phyloP scores from a whole-genome alignment of 2,888 invertebrate species.

The Gymnocheta viridis region DNA sequence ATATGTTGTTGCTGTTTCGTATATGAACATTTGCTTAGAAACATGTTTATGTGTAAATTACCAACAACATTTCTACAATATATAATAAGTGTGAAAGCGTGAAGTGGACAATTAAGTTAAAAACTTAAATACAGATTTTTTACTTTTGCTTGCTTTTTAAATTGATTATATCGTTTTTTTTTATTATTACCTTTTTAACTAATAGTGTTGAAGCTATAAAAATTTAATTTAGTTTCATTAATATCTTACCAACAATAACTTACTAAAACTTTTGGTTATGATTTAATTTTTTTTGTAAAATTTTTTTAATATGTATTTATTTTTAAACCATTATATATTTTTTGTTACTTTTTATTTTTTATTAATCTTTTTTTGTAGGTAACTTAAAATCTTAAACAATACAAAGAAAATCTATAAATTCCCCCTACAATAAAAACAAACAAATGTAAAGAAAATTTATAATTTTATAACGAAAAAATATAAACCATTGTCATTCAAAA shows the following conservation, averaged over 20 bases:
- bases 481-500: conserved; percentile 70
- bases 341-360: conserved; percentile 75
- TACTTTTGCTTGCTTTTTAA: conserved; percentile 56
- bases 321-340: conserved; percentile 70
- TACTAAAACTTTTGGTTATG: conserved; percentile 48
- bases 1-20: too few species aligned
- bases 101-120: too few species aligned
- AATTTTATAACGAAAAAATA: conserved; percentile 58
- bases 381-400: conserved; percentile 80
- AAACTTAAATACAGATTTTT: not conserved
- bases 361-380: conserved; percentile 82
- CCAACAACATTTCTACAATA: too few species aligned
- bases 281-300: conserved; percentile 68
- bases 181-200: conserved; percentile 26
- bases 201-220: conserved; percentile 40
- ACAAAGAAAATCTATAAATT: conserved; percentile 55
- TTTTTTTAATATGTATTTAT: conserved; percentile 51
- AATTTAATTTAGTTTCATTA: conserved; percentile 27
- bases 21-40: too few species aligned
- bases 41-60: too few species aligned
- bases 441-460: conserved; percentile 70
- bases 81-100: too few species aligned
- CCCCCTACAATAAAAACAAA: conserved; percentile 70
- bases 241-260: conserved; percentile 10
- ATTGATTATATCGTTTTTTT: conserved; percentile 1